phyloP scores from a whole-genome alignment of 2,888 invertebrate species.

The Chymomyza amoena region DNA sequence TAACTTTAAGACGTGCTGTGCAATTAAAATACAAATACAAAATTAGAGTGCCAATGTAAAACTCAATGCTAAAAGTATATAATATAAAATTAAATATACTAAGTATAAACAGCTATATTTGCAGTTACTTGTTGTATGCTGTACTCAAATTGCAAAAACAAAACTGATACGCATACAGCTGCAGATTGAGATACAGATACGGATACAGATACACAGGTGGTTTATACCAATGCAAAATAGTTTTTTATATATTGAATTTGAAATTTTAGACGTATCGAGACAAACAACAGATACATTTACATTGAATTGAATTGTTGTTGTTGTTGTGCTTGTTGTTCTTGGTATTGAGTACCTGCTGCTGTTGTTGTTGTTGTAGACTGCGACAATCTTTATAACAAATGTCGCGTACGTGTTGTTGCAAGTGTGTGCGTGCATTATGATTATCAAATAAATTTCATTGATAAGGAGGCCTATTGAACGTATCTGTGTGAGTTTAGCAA shows the following conservation, averaged over 20 bases:
- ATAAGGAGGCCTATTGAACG: not conserved
- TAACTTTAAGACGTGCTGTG: not conserved
- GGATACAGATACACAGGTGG: conserved; percentile 40
- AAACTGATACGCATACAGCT: not conserved
- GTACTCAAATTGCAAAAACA: not conserved
- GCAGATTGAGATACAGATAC: conserved; percentile 22
- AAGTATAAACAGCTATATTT: conserved; percentile 3
- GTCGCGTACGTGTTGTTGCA: not conserved
- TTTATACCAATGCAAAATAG: not conserved
- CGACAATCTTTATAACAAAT: not conserved
- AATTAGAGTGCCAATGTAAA: conserved; percentile 26
- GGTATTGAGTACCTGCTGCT: not conserved
- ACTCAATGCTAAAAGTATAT: conserved; percentile 13
- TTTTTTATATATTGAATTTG: not conserved
- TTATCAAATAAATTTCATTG: conserved; percentile 47
- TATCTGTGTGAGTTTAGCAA: not conserved
- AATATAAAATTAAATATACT: conserved; percentile 4
- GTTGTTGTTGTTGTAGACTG: not conserved
- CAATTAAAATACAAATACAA: not conserved
- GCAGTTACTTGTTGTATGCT: not conserved
- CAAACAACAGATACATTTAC: too few relatives aligned
- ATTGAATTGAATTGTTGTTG: not conserved
- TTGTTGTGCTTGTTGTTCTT: not conserved
- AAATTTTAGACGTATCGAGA: not conserved
- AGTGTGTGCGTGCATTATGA: conserved; percentile 28